Percentiles rank a stretch among this genome's conserved stretches.
Evolutionary conservation across 1,140 invertebrate species (phyloP).

Genomic region (Conus betulinus): DNA sequence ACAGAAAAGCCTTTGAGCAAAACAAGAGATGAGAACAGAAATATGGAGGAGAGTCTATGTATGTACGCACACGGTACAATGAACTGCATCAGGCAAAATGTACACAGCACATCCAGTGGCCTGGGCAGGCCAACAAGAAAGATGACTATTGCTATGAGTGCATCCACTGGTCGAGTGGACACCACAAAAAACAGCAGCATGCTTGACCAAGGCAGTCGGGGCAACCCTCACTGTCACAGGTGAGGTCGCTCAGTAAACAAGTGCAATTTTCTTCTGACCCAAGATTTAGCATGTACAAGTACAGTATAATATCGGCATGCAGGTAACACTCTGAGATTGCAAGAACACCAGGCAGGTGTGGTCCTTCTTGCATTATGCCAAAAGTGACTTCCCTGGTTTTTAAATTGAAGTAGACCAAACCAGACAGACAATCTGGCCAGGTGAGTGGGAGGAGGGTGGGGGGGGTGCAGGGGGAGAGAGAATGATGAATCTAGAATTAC

Average conservation of each 20-base stretch:
- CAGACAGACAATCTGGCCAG: too few species aligned
- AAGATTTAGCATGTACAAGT: not conserved
- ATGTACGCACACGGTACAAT: not conserved
- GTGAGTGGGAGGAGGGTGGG: too few species aligned
- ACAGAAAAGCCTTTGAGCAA: not conserved
- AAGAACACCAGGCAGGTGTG: too few species aligned
- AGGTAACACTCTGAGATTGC: too few species aligned
- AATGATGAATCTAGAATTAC: too few species aligned
- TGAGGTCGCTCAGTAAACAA: not conserved
- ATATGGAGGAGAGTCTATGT: not conserved
- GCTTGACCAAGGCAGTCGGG: not conserved
- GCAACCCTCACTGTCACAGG: not conserved
- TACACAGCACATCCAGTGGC: not conserved
- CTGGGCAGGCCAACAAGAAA: not conserved
- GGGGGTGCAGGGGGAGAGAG: too few species aligned
- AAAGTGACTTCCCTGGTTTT: too few species aligned
- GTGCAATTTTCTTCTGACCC: not conserved
- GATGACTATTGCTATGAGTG: not conserved
- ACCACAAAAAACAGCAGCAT: conserved; percentile 8
- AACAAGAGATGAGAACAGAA: not conserved
- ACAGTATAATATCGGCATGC: too few species aligned
- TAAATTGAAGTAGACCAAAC: too few species aligned
- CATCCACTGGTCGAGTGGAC: not conserved
- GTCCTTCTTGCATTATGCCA: too few species aligned
- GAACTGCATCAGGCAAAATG: not conserved